These are phyloP conservation scores for Cryptus viduatorius DNA, from an alignment of 2,888 invertebrate species.

Conservation along the genomic window DNA sequence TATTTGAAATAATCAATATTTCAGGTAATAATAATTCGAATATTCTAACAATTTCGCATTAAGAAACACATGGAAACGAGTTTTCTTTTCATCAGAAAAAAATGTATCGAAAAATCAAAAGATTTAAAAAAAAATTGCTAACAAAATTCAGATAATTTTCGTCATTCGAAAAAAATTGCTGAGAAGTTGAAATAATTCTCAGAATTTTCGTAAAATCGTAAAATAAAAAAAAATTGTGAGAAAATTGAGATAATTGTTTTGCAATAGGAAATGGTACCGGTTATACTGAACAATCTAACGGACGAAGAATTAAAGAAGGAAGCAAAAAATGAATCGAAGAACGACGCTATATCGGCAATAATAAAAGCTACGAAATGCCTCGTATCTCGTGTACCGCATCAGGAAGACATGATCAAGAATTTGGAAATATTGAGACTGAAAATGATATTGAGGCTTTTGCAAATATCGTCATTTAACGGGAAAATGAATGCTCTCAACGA, in stretches of 20 bases:
- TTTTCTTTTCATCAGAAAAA: neutral
- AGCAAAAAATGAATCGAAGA: slow-evolving; percentile 97
- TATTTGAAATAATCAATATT: too few species aligned
- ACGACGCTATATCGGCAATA: slow-evolving; percentile 97
- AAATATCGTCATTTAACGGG: slow-evolving; percentile 99
- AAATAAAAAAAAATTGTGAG: neutral
- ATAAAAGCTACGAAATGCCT: slow-evolving; percentile 96
- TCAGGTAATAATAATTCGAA: neutral
- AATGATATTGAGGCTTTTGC: slow-evolving; percentile 97
- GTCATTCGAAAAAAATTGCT: too few species aligned
- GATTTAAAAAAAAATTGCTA: neutral
- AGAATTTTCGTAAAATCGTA: neutral
- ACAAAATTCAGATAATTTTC: neutral
- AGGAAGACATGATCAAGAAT: slow-evolving; percentile 92
- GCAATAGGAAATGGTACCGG: slow-evolving; percentile 94
- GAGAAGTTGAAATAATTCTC: neutral
- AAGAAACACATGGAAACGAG: neutral
- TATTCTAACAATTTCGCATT: neutral
- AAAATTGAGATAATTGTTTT: slow-evolving; percentile 4
- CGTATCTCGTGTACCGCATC: slow-evolving; percentile 93
- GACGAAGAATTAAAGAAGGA: slow-evolving; percentile 98
- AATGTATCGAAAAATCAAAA: neutral
- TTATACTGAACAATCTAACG: slow-evolving; percentile 95
- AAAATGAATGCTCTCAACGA: slow-evolving; percentile 99
- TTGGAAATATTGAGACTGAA: slow-evolving; percentile 98